phyloP scores from a whole-genome alignment of 2,113 vertebrate genomes.

The Morphnarchus princeps region DNA sequence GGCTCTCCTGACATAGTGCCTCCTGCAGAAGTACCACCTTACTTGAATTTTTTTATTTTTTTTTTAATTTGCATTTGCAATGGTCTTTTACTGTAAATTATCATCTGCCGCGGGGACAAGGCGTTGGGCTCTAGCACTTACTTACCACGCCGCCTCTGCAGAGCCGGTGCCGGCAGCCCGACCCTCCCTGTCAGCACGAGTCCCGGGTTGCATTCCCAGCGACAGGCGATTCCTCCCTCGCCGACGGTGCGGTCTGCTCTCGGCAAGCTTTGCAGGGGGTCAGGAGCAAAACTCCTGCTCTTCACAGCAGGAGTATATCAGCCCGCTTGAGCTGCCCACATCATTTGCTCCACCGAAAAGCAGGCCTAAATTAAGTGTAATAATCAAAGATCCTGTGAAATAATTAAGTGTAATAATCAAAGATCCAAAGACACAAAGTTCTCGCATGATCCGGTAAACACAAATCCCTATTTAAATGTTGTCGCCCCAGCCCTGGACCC shows the following conservation, averaged over 20 bases:
- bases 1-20: not conserved
- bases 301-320: not conserved
- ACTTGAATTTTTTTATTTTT: not conserved
- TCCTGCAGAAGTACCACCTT: not conserved
- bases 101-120: not conserved
- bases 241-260: not conserved
- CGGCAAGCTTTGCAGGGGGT: not conserved
- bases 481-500: not conserved
- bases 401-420: not conserved
- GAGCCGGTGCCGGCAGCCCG: not conserved
- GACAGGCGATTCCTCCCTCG: rapidly evolving
- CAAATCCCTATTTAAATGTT: rapidly evolving
- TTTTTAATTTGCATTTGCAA: not conserved
- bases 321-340: rapidly evolving
- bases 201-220: rapidly evolving
- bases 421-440: not conserved
- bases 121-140: rapidly evolving
- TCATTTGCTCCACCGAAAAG: not conserved
- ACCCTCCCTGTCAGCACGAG: rapidly evolving
- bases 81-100: not conserved
- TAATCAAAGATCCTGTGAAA: rapidly evolving
- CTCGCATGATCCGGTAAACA: rapidly evolving
- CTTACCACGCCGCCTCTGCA: not conserved
- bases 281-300: not conserved
- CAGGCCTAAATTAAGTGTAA: not conserved